A percentile compares a stretch with the other conserved stretches of the same genome.
phyloP scores from a whole-genome alignment of 2,888 invertebrate species.

The Coleophora flavipennella region DNA sequence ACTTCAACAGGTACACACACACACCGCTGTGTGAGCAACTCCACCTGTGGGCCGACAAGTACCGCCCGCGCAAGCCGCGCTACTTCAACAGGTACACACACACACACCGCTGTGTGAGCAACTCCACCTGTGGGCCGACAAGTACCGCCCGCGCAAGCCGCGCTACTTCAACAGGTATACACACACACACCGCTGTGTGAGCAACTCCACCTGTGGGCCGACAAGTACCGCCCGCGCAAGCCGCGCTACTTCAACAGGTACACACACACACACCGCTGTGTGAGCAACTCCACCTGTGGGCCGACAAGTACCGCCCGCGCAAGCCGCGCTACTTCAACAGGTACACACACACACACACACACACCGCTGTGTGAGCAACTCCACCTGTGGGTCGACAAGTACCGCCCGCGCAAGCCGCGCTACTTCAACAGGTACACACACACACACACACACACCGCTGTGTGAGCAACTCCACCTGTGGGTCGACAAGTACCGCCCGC shows the following conservation, averaged over 20 bases:
- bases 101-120: slow-evolving; percentile 79
- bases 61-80: slow-evolving; percentile 95
- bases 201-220: slow-evolving; percentile 95
- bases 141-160: slow-evolving; percentile 97
- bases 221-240: slow-evolving; percentile 97
- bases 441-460: slow-evolving; percentile 48
- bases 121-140: slow-evolving; percentile 96
- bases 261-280: slow-evolving; percentile 69
- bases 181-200: slow-evolving; percentile 75
- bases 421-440: slow-evolving; percentile 86
- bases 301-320: slow-evolving; percentile 97
- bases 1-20: slow-evolving; percentile 83
- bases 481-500: slow-evolving; percentile 98
- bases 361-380: slow-evolving; percentile 83
- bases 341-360: slow-evolving; percentile 18
- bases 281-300: slow-evolving; percentile 92
- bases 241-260: slow-evolving; percentile 95
- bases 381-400: slow-evolving; percentile 98
- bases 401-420: slow-evolving; percentile 95
- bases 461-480: slow-evolving; percentile 92
- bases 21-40: slow-evolving; percentile 83
- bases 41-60: slow-evolving; percentile 98
- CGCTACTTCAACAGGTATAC: slow-evolving; percentile 91
- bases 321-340: slow-evolving; percentile 98
- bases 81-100: slow-evolving; percentile 86